Evolutionary conservation across 1,140 invertebrate species (phyloP).

Genomic region (Drosophila truncata): DNA sequence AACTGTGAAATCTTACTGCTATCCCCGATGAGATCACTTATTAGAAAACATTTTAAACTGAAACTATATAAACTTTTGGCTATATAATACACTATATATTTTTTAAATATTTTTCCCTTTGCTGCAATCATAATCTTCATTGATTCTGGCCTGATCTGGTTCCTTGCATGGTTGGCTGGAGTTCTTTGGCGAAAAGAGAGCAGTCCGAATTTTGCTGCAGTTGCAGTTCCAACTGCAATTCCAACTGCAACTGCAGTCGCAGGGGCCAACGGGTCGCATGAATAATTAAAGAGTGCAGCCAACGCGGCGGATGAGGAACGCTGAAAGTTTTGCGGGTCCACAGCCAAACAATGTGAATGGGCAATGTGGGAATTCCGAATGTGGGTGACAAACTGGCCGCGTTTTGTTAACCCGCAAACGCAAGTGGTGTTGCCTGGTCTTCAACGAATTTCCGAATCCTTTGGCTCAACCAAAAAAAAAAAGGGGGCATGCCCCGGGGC

Average conservation of each 20-base stretch:
- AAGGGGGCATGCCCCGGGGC: slow-evolving; percentile 6
- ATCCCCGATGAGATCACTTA: not conserved
- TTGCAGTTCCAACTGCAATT: slow-evolving; percentile 25
- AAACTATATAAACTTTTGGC: no score
- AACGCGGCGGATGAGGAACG: not conserved
- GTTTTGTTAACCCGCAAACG: slow-evolving; percentile 31
- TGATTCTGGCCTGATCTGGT: slow-evolving; percentile 13
- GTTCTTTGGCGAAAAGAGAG: slow-evolving; percentile 25
- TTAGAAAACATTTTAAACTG: not conserved
- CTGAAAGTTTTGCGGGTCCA: slow-evolving; percentile 8
- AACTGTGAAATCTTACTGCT: not conserved
- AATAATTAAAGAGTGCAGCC: slow-evolving; percentile 56
- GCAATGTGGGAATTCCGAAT: slow-evolving; percentile 34
- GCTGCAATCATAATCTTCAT: slow-evolving; percentile 2
- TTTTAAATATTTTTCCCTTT: not conserved
- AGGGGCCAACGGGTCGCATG: slow-evolving; percentile 52
- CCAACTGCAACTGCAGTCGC: slow-evolving; percentile 21
- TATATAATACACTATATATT: not conserved
- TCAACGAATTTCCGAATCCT: not conserved
- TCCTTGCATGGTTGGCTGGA: slow-evolving; percentile 12
- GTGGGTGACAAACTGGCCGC: slow-evolving; percentile 52
- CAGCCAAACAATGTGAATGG: slow-evolving; percentile 54
- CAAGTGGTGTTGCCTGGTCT: not conserved
- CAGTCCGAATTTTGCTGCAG: slow-evolving; percentile 32
- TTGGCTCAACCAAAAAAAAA: not conserved